phyloP scores from a whole-genome alignment of 1,140 invertebrate genomes.

The Ctenoplectra terminalis region DNA sequence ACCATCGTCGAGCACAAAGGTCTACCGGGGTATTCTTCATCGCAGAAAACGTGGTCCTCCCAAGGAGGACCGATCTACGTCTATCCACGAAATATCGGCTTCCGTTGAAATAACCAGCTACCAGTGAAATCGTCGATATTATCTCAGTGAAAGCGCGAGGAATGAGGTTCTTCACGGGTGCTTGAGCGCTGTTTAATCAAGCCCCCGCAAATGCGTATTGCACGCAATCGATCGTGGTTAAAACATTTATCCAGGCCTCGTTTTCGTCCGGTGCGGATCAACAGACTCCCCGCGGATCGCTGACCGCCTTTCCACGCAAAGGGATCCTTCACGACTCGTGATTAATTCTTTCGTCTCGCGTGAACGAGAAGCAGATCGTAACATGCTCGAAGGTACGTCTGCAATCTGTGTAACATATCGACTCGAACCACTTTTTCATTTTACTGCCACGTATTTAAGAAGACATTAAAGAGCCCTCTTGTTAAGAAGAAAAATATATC shows the following conservation, averaged over 20 bases:
- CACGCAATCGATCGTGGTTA: constrained; percentile 18
- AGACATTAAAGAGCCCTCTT: not conserved
- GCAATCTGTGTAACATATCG: not conserved
- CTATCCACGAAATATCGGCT: too few species aligned
- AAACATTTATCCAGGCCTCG: constrained; percentile 11
- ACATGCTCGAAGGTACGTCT: not conserved
- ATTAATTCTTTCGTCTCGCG: not conserved
- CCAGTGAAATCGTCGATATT: constrained; percentile 35
- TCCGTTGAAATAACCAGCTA: constrained; percentile 13
- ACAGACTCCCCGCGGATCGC: not conserved
- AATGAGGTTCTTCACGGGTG: constrained; percentile 37
- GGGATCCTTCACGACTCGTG: not conserved
- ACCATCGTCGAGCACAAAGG: constrained; percentile 41
- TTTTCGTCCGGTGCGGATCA: not conserved
- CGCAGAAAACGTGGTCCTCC: not conserved
- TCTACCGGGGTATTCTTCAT: constrained; percentile 19
- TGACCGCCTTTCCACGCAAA: not conserved
- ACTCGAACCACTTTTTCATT: too few species aligned
- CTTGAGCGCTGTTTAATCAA: constrained; percentile 24
- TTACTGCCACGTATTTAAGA: not conserved
- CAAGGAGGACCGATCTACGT: constrained; percentile 3
- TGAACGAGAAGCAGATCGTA: not conserved
- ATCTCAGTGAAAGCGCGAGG: constrained; percentile 43
- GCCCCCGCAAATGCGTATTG: constrained; percentile 1
- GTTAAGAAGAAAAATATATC: not conserved